Evolutionary conservation across 2,797 vertebrate species (phyloP).

Genomic region (Anolis apletophallus): DNA sequence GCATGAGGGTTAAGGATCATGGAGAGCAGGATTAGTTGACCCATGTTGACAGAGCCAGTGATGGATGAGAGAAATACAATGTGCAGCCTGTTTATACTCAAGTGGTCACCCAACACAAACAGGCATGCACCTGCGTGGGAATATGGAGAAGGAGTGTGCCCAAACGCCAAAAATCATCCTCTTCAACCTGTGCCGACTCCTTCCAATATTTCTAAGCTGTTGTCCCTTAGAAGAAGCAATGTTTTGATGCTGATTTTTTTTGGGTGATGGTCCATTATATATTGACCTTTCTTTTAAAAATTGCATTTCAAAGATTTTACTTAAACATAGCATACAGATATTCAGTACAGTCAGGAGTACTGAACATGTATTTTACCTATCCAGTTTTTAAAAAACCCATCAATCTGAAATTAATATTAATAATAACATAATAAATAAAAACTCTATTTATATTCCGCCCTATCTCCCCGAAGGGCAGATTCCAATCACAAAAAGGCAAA

Average conservation of each 20-base stretch:
- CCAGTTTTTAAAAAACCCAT: too few species aligned
- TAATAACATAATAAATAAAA: too few species aligned
- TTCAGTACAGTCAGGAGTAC: too few species aligned
- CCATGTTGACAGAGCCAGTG: slow-evolving; percentile 75
- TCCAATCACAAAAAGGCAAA: too few species aligned
- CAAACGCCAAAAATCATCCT: slow-evolving; percentile 8
- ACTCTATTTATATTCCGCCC: too few species aligned
- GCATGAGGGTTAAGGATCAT: slow-evolving; percentile 66
- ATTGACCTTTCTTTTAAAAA: not conserved
- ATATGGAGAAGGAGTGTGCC: not conserved
- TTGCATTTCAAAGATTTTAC: too few species aligned
- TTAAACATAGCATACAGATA: too few species aligned
- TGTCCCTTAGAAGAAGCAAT: slow-evolving; percentile 1
- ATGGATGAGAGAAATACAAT: slow-evolving; percentile 74
- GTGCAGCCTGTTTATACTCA: slow-evolving; percentile 59
- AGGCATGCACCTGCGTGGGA: slow-evolving; percentile 48
- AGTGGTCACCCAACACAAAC: slow-evolving; percentile 14
- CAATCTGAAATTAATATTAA: too few species aligned
- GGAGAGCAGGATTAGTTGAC: slow-evolving; percentile 73
- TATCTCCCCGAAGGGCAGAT: too few species aligned
- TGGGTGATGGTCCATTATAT: not conserved
- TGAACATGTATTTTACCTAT: too few species aligned
- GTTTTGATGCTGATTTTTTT: not conserved
- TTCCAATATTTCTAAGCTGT: not conserved
- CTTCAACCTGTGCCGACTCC: fast-evolving